Percentiles rank a stretch among this genome's conserved stretches.
Conservation (phyloP, 1,140 invertebrate species). For the Tetraneura akinire region DNA sequence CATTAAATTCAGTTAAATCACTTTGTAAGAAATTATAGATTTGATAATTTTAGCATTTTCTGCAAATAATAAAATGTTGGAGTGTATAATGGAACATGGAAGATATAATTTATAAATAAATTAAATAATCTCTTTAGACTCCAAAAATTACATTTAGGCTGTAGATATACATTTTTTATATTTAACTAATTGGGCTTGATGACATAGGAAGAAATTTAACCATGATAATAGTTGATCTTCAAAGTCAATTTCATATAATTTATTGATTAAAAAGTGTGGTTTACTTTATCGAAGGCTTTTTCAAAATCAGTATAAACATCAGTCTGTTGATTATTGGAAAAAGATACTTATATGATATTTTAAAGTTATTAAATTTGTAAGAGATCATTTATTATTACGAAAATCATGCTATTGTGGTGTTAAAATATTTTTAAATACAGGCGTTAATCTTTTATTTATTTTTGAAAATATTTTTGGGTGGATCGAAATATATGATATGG, state of each 20-base stretch:
- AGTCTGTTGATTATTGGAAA: too few relatives aligned
- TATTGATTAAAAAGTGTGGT: too few relatives aligned
- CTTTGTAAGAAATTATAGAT: not conserved
- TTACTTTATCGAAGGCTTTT: too few relatives aligned
- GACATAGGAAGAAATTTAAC: not conserved
- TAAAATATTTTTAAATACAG: not conserved
- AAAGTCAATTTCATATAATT: too few relatives aligned
- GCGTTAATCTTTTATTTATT: not conserved
- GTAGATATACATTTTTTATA: too few relatives aligned
- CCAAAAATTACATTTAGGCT: too few relatives aligned
- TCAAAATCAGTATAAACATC: too few relatives aligned
- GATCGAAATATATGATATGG: too few relatives aligned
- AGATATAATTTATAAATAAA: not conserved
- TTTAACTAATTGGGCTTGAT: too few relatives aligned
- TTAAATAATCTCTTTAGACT: not conserved
- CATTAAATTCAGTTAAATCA: not conserved
- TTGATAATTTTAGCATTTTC: not conserved
- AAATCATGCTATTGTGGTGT: not conserved
- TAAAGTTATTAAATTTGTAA: not conserved
- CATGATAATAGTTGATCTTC: too few relatives aligned
- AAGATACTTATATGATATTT: constrained; percentile 5
- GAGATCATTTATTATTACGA: not conserved
- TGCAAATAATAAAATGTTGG: not conserved
- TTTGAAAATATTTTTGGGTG: not conserved
- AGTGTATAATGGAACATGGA: not conserved